Percentiles rank a stretch among this genome's conserved stretches.
These are phyloP conservation scores for Tolypeutes matacus DNA, from an alignment of 2,797 vertebrate genomes.

Conservation along the genomic window DNA sequence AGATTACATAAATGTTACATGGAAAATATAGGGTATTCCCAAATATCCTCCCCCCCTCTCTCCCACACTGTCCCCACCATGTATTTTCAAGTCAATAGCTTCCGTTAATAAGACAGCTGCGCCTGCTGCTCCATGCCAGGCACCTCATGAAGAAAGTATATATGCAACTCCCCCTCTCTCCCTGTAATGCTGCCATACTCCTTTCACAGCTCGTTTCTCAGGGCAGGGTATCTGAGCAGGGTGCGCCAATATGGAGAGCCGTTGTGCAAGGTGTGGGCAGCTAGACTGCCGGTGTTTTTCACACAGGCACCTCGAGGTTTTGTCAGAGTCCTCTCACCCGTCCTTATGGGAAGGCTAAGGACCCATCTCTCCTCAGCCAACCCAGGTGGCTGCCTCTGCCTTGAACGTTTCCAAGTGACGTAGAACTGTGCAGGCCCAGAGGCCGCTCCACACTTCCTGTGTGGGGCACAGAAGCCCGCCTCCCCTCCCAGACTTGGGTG, in stretches of 20 bases:
- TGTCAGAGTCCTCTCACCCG: neutral
- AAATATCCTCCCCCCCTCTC: too few relatives aligned
- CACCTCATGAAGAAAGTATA: neutral
- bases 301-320: neutral
- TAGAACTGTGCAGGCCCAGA: constrained; percentile 16
- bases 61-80: neutral
- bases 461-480: constrained; percentile 25
- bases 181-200: constrained; percentile 46
- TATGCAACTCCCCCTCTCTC: neutral
- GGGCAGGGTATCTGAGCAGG: neutral
- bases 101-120: neutral
- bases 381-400: constrained; percentile 69
- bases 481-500: constrained; percentile 15
- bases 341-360: neutral
- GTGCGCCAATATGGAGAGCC: rapidly evolving
- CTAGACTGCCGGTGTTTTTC: neutral
- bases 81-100: neutral
- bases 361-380: constrained; percentile 31
- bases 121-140: neutral
- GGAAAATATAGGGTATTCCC: too few relatives aligned
- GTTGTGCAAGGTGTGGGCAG: neutral
- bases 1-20: too few relatives aligned
- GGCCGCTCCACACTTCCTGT: constrained; percentile 86
- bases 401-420: constrained; percentile 69
- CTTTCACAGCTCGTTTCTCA: neutral